Conservation (phyloP, 2,113 vertebrate species). For the Gila orcuttii region DNA sequence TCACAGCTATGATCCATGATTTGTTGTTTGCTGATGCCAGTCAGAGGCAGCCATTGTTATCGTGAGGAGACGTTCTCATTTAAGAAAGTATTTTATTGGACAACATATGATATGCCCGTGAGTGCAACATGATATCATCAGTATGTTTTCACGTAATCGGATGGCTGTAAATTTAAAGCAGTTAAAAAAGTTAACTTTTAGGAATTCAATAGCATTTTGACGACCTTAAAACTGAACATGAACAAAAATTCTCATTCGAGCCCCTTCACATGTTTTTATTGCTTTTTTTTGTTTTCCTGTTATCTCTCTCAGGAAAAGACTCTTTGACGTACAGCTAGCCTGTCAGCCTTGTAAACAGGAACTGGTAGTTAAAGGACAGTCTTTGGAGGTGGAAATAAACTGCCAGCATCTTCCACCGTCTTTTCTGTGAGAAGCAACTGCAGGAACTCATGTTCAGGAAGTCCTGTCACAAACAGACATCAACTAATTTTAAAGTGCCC, state of each 20-base stretch:
- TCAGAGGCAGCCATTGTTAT: neutral
- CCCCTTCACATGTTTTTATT: neutral
- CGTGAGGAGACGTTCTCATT: neutral
- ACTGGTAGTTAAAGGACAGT: slow-evolving; percentile 48
- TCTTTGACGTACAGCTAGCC: slow-evolving; percentile 57
- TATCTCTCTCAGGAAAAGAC: slow-evolving; percentile 58
- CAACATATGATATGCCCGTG: neutral
- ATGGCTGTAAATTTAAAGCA: neutral
- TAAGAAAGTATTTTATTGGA: neutral
- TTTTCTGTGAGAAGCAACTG: slow-evolving; percentile 34
- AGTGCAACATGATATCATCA: neutral
- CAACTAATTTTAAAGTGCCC: slow-evolving; percentile 27
- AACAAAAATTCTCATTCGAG: neutral
- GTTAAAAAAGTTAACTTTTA: neutral
- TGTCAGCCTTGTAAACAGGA: slow-evolving; percentile 68
- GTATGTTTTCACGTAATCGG: neutral
- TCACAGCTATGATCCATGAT: neutral
- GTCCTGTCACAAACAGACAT: slow-evolving; percentile 54
- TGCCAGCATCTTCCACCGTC: slow-evolving; percentile 50
- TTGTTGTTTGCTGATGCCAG: neutral
- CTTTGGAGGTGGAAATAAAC: slow-evolving; percentile 44
- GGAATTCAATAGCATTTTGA: neutral
- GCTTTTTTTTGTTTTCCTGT: slow-evolving; percentile 46
- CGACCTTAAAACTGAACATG: neutral
- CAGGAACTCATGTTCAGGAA: slow-evolving; percentile 61